Conservation (phyloP, 2,888 invertebrate species). For the Brachyopa scutellaris region DNA sequence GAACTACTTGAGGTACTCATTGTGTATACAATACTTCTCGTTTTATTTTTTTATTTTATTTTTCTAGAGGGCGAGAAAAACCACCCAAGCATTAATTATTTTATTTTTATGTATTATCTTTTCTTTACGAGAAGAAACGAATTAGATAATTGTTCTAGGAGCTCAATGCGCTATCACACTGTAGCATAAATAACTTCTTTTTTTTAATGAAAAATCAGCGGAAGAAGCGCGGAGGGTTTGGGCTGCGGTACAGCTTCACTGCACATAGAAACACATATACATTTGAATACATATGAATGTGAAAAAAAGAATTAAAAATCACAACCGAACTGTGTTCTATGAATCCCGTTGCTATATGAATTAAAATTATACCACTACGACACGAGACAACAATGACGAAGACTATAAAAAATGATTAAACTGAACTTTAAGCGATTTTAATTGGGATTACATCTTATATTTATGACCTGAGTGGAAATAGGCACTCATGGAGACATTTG, state of each 20-base stretch:
- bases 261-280: not conserved
- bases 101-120: constrained; percentile 5
- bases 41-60: not conserved
- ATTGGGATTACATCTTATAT: constrained; percentile 57
- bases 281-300: not conserved
- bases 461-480: constrained; percentile 6
- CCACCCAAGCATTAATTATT: constrained; percentile 49
- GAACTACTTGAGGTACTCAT: constrained; percentile 63
- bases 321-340: constrained; percentile 9
- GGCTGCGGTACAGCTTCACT: not conserved
- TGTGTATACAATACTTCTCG: constrained; percentile 1
- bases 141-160: constrained; percentile 5
- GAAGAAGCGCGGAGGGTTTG: constrained; percentile 8
- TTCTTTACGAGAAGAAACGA: not conserved
- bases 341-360: not conserved
- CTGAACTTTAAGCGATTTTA: constrained; percentile 17
- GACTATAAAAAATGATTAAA: constrained; percentile 20
- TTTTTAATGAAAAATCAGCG: not conserved
- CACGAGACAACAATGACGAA: constrained; percentile 37
- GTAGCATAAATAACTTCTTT: not conserved
- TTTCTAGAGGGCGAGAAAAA: constrained; percentile 23
- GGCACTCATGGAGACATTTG: not conserved
- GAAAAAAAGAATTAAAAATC: constrained; percentile 10
- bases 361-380: constrained; percentile 26
- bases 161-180: constrained; percentile 5